Evolutionary conservation across 1,140 invertebrate genomes (phyloP).

Genomic region (Daktulosphaira vitifoliae): DNA sequence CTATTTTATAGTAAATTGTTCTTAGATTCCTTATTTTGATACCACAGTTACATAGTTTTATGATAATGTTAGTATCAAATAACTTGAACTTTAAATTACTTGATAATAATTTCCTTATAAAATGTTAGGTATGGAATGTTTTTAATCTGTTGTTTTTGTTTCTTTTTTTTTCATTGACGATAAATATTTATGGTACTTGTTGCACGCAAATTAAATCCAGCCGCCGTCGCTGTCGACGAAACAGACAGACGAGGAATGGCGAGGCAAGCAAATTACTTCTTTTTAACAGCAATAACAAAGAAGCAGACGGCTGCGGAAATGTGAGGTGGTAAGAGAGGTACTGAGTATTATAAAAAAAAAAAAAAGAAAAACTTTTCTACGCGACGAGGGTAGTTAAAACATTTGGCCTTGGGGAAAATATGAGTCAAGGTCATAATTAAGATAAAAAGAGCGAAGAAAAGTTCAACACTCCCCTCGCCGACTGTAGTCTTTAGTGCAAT

Average conservation of each 20-base stretch:
- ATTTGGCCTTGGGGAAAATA: slow-evolving; percentile 32
- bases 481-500: slow-evolving; percentile 1
- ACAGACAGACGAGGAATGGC: not conserved
- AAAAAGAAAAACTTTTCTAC: not conserved
- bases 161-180: slow-evolving; percentile 27
- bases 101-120: no score
- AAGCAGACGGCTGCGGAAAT: not conserved
- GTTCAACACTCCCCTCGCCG: slow-evolving; percentile 18
- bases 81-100: no score
- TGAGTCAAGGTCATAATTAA: slow-evolving; percentile 33
- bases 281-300: slow-evolving; percentile 31
- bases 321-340: slow-evolving; percentile 1
- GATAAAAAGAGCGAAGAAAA: slow-evolving; percentile 28
- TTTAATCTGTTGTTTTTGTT: slow-evolving; percentile 31
- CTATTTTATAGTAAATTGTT: no score
- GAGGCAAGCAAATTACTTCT: slow-evolving; percentile 25
- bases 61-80: no score
- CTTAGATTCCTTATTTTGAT: no score
- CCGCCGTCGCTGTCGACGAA: not conserved
- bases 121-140: slow-evolving; percentile 13
- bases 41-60: no score
- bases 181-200: slow-evolving; percentile 33
- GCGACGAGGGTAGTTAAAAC: slow-evolving; percentile 24
- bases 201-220: slow-evolving; percentile 29
- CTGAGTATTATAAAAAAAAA: slow-evolving; percentile 6